These are phyloP conservation scores for Muraenolepis orangiensis DNA, from an alignment of 2,797 vertebrate species.

Conservation along the genomic window DNA sequence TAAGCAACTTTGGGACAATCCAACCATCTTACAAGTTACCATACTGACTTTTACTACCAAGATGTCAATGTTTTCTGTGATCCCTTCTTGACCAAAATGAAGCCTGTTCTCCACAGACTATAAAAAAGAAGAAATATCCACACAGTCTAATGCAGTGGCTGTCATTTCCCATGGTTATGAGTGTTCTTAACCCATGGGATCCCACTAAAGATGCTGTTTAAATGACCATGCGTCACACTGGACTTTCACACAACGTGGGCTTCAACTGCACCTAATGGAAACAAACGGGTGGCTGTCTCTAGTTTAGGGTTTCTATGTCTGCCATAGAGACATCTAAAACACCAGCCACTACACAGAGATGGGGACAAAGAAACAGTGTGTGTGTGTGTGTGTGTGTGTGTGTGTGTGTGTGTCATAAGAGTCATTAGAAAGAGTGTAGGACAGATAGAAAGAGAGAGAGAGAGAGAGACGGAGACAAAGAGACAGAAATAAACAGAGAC, in stretches of 20 bases:
- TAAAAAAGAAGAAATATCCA: not conserved
- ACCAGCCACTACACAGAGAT: not conserved
- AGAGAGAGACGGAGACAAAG: conserved; percentile 5
- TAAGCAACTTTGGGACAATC: not conserved
- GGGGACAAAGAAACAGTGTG: not conserved
- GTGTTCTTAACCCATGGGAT: not conserved
- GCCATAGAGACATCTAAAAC: not conserved
- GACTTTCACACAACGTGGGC: not conserved
- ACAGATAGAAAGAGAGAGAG: not conserved
- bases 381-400: not conserved
- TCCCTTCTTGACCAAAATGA: too few relatives aligned
- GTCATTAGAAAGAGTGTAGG: too few relatives aligned
- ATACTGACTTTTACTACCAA: not conserved
- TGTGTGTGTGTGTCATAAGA: not conserved
- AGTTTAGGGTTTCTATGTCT: not conserved
- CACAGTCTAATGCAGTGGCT: not conserved
- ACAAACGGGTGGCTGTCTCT: not conserved
- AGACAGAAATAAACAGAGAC: not conserved
- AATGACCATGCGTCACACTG: not conserved
- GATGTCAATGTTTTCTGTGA: not conserved
- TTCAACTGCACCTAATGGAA: not conserved
- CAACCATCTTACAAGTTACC: not conserved
- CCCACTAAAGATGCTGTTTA: not conserved
- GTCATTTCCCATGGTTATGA: not conserved
- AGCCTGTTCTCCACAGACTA: too few relatives aligned